phyloP scores from a whole-genome alignment of 2,113 vertebrate species.

The Equus quagga region DNA sequence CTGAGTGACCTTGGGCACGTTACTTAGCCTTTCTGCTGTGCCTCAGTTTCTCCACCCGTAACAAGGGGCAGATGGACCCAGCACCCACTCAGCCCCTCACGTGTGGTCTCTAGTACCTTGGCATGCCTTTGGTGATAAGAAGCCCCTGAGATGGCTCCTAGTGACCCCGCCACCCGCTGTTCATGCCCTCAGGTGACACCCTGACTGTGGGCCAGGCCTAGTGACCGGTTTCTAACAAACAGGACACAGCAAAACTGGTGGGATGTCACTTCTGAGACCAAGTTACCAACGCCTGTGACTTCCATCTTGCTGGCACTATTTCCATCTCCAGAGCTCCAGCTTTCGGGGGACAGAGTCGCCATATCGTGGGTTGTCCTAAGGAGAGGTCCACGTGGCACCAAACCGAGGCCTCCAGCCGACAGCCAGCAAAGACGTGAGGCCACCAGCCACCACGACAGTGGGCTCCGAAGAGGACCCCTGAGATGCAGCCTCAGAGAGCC shows the following conservation, averaged over 20 bases:
- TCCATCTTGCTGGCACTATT: background rate
- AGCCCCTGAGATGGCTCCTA: background rate
- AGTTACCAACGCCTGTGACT: fast-evolving
- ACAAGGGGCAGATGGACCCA: background rate
- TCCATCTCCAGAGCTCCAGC: background rate
- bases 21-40: background rate
- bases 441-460: background rate
- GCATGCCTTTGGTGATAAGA: background rate
- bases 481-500: background rate
- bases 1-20: background rate
- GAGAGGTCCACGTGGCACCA: fast-evolving
- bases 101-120: background rate
- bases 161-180: too few species aligned
- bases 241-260: background rate
- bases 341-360: too few species aligned
- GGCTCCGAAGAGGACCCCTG: background rate
- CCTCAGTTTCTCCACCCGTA: background rate
- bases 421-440: background rate
- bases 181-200: background rate
- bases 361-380: fast-evolving
- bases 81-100: background rate
- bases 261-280: background rate
- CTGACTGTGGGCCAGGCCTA: background rate
- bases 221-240: background rate
- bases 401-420: background rate